Conservation (phyloP, 2,797 vertebrate species). For the Acrossocheilus fasciatus region DNA sequence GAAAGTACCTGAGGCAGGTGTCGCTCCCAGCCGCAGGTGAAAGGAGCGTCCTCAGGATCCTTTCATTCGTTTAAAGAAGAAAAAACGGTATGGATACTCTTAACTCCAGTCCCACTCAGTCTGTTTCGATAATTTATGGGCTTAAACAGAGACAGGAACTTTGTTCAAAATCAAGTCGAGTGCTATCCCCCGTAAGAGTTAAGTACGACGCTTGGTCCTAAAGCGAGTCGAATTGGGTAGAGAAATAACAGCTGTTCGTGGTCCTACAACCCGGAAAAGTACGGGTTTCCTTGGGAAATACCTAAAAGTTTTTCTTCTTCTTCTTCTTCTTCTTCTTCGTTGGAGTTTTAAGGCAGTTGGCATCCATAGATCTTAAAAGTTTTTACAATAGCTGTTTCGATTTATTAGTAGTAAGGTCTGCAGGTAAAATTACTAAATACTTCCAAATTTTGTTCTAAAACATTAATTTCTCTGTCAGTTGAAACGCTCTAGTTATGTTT, state of each 20-base stretch:
- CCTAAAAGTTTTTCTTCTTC: background rate
- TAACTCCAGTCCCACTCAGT: background rate
- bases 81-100: background rate
- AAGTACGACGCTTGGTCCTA: conserved; percentile 59
- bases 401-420: background rate
- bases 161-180: conserved; percentile 62
- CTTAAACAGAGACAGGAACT: conserved; percentile 66
- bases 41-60: background rate
- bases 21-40: background rate
- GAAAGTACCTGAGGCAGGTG: conserved; percentile 58
- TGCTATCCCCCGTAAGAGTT: conserved; percentile 55
- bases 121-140: background rate
- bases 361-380: too few species aligned
- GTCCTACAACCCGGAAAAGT: background rate
- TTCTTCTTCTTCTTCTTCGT: too few species aligned
- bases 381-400: background rate
- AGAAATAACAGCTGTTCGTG: background rate
- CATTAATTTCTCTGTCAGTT: background rate
- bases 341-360: too few species aligned
- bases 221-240: background rate
- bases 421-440: background rate
- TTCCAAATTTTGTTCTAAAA: background rate
- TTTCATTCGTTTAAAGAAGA: conserved; percentile 2
- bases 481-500: background rate
- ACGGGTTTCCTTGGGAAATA: background rate